These are phyloP conservation scores for Gobio gobio DNA, from an alignment of 2,113 vertebrate species.

Conservation along the genomic window DNA sequence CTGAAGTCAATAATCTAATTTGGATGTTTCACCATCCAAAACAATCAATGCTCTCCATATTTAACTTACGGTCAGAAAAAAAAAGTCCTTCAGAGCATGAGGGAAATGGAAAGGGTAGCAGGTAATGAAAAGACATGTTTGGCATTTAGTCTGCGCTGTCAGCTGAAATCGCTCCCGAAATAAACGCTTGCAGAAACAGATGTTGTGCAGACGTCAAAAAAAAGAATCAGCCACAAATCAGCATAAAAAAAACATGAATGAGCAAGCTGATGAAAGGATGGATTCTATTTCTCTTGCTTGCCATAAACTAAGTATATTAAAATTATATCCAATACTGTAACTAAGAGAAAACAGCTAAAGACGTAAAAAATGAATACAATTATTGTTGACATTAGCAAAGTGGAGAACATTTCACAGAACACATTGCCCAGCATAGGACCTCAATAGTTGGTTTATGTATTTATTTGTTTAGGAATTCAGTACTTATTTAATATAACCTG, in stretches of 20 bases:
- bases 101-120: conserved; percentile 41
- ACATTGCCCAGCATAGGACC: neutral
- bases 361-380: neutral
- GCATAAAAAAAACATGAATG: conserved; percentile 23
- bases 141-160: conserved; percentile 52
- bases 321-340: conserved; percentile 4
- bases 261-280: conserved; percentile 37
- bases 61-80: conserved; percentile 44
- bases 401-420: neutral
- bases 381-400: neutral
- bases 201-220: conserved; percentile 43
- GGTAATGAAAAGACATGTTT: conserved; percentile 52
- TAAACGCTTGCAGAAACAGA: conserved; percentile 50
- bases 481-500: neutral
- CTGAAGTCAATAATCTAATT: conserved; percentile 49
- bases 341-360: conserved; percentile 18
- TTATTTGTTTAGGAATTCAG: neutral
- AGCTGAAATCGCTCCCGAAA: conserved; percentile 37
- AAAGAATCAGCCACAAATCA: conserved; percentile 21
- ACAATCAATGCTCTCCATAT: conserved; percentile 56
- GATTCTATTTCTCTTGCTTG: conserved; percentile 17
- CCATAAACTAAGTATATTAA: conserved; percentile 29
- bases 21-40: conserved; percentile 50
- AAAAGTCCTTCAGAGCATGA: conserved; percentile 33
- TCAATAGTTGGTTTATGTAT: neutral